These are phyloP conservation scores for Bovichtus diacanthus DNA, from an alignment of 2,797 vertebrate genomes.

Conservation along the genomic window DNA sequence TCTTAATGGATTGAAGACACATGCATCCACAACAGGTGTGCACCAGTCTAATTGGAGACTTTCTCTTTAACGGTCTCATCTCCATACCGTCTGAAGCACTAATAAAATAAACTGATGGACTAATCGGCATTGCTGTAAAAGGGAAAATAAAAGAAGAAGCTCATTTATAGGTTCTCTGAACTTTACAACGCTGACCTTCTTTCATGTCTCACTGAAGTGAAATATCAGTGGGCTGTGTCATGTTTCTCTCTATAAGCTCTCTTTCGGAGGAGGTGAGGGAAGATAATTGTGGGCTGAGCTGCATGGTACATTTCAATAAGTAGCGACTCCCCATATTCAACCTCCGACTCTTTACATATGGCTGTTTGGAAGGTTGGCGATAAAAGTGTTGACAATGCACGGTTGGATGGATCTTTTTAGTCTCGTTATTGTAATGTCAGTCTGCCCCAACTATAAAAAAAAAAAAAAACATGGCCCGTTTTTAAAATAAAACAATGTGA, in stretches of 20 bases:
- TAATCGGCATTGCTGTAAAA: constrained; percentile 56
- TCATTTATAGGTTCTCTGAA: constrained; percentile 50
- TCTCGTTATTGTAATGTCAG: not conserved
- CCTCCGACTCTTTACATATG: not conserved
- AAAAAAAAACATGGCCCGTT: not conserved
- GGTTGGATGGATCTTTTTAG: not conserved
- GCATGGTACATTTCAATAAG: constrained; percentile 14
- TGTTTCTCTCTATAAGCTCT: constrained; percentile 15
- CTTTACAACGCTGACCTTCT: constrained; percentile 45
- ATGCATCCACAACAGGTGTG: not conserved
- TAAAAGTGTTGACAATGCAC: not conserved
- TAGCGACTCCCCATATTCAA: constrained; percentile 22
- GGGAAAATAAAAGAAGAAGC: constrained; percentile 44
- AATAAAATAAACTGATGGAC: constrained; percentile 55
- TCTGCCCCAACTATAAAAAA: not conserved
- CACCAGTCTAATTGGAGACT: constrained; percentile 13
- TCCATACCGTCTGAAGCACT: constrained; percentile 10
- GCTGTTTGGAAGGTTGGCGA: not conserved
- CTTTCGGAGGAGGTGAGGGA: constrained; percentile 19
- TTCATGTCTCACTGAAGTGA: constrained; percentile 33
- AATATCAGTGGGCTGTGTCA: constrained; percentile 45
- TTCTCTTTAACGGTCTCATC: constrained; percentile 22
- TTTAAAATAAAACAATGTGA: not conserved
- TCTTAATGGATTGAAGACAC: not conserved
- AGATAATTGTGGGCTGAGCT: constrained; percentile 10